Percentiles rank a stretch among this genome's conserved stretches.
Conservation (phyloP, 2,113 vertebrate genomes). For the Aldabrachelys gigantea region DNA sequence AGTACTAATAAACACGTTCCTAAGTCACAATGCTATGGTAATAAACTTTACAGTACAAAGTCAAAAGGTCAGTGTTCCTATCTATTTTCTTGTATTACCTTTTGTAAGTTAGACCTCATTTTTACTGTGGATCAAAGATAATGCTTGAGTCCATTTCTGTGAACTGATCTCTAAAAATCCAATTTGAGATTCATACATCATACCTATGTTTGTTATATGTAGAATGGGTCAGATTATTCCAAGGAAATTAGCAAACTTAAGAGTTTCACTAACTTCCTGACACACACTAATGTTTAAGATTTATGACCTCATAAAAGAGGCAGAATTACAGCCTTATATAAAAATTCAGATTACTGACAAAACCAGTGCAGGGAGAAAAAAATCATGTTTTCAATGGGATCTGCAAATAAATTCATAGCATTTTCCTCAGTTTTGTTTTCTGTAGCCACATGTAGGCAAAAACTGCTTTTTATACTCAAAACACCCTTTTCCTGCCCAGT, state of each 20-base stretch:
- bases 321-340: constrained; percentile 60
- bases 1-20: constrained; percentile 49
- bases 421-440: constrained; percentile 25
- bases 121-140: constrained; percentile 25
- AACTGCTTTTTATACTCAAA: not conserved
- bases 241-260: constrained; percentile 72
- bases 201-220: constrained; percentile 53
- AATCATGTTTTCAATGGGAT: constrained; percentile 6
- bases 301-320: constrained; percentile 64
- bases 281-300: constrained; percentile 59
- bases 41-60: constrained; percentile 29
- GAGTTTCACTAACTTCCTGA: constrained; percentile 58
- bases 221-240: constrained; percentile 54
- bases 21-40: not conserved
- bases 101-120: constrained; percentile 60
- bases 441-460: not conserved
- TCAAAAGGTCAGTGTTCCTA: constrained; percentile 56
- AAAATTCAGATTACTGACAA: constrained; percentile 49
- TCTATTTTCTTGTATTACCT: constrained; percentile 18
- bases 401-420: not conserved
- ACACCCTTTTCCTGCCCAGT: not conserved
- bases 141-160: constrained; percentile 42
- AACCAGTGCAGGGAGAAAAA: not conserved
- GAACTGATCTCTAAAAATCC: constrained; percentile 49
- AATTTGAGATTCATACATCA: constrained; percentile 49